Evolutionary conservation across 1,140 invertebrate genomes (phyloP).

Genomic region (Xylocopa sonorina): DNA sequence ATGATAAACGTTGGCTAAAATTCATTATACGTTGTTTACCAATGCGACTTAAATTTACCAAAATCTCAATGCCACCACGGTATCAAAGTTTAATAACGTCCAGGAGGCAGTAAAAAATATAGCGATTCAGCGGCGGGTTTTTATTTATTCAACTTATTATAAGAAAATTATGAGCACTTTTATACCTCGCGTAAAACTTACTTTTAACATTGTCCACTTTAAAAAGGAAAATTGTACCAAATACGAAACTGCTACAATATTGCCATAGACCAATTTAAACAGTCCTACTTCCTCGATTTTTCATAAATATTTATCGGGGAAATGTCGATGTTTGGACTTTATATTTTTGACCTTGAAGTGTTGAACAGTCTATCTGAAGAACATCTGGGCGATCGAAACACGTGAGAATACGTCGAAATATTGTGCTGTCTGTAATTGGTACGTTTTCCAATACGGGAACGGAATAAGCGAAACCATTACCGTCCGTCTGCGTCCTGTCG

Average conservation of each 20-base stretch:
- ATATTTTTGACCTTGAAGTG: background rate
- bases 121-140: background rate
- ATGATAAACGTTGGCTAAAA: no score
- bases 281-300: background rate
- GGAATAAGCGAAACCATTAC: background rate
- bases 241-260: no score
- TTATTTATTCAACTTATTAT: background rate
- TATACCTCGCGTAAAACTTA: background rate
- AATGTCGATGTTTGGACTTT: background rate
- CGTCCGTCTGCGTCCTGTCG: background rate
- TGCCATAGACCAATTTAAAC: no score
- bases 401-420: background rate
- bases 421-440: background rate
- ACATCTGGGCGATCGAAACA: background rate
- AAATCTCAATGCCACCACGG: background rate
- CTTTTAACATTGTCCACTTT: no score
- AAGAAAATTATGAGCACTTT: background rate
- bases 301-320: background rate
- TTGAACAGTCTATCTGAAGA: background rate
- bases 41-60: no score
- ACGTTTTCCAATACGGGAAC: background rate
- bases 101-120: background rate
- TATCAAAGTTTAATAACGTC: background rate
- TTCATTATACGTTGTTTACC: no score
- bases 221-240: no score